Conservation (phyloP, 1,140 invertebrate species). For the Proales similis region DNA sequence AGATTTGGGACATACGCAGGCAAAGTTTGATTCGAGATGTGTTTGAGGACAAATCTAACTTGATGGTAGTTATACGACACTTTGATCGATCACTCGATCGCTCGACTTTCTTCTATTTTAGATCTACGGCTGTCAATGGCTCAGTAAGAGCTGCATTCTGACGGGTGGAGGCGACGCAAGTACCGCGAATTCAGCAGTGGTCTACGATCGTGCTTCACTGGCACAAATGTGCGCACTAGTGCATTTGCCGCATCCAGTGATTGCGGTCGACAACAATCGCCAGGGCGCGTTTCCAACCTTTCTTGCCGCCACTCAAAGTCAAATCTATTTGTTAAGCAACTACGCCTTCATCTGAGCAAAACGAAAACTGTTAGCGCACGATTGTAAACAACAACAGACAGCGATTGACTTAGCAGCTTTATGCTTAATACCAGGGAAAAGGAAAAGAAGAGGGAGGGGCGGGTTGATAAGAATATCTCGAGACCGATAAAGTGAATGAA, state of each 20-base stretch:
- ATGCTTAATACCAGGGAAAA: no score
- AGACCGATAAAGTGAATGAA: no score
- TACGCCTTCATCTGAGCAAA: no score
- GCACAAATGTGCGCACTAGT: slow-evolving; percentile 14
- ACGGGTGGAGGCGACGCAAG: slow-evolving; percentile 3
- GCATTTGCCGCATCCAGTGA: slow-evolving; percentile 1
- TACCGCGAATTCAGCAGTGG: slow-evolving; percentile 21
- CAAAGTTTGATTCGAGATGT: slow-evolving; percentile 27
- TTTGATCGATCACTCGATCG: background rate
- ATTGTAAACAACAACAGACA: no score
- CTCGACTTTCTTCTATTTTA: background rate
- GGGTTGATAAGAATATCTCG: no score
- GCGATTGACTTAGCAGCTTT: no score
- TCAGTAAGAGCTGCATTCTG: slow-evolving; percentile 12
- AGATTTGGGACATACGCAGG: slow-evolving; percentile 35
- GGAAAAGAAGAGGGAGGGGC: no score
- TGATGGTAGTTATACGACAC: slow-evolving; percentile 7
- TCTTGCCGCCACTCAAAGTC: slow-evolving; percentile 11
- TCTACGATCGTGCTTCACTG: slow-evolving; percentile 23
- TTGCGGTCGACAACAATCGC: slow-evolving; percentile 14
- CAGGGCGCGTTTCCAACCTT: slow-evolving; percentile 4
- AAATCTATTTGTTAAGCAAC: slow-evolving; percentile 1
- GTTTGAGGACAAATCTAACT: slow-evolving; percentile 10
- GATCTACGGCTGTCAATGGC: slow-evolving; percentile 36
- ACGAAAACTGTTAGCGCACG: no score